Base-by-base conservation (phyloP, 2,113 vertebrate species). In the Sigmodon hispidus region DNA sequence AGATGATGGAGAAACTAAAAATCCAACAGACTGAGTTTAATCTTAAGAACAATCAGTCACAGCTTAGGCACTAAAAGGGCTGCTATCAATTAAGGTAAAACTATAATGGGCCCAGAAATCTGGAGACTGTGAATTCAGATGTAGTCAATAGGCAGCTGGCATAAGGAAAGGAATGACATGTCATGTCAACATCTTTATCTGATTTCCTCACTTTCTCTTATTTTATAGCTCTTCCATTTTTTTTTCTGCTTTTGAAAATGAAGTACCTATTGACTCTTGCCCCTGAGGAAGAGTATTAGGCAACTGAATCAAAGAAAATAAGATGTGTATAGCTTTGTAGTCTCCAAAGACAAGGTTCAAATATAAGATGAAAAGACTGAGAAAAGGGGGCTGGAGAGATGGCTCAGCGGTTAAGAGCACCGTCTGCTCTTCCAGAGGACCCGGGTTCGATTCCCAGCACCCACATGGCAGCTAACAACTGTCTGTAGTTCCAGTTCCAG, bases 271-370 rank as follows among this genome's bases (percentile, higher is more conserved):
- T 80, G 67, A 81, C 12, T 70, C 9, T 31, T 96, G 21, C 36
- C 40, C 10, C 90, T 86, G 83, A 52, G 87, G 63, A 95, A 94
- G 15, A 19, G 34, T 17, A 1, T 21, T 7, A 24, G 34, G 1
- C 11, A 45, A n/a, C 10, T 61, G 24, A 91, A 72, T 36, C 40
- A 94, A 67, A 88, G 55, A 76, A 24, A 76, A 72, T 36, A 61
- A 12, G 48, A 61, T 48, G 65, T 34, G 10, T 87, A 61, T 91
- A 12, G 4, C 61, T 84, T 85, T 89, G 24, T 19, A 86, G 17
- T 92, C 77, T 77, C 52, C 48, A 96, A 96, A 90, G 26, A 7
- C 17, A 87, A 76, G 1, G 1, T 76, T 89, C 79, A 90, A 80
- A 21, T 52, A 70, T 59, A 80, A 79, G 16, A 31, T 93, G 67